Conservation (phyloP, 2,797 vertebrate genomes). For the Delichon dasypus region DNA sequence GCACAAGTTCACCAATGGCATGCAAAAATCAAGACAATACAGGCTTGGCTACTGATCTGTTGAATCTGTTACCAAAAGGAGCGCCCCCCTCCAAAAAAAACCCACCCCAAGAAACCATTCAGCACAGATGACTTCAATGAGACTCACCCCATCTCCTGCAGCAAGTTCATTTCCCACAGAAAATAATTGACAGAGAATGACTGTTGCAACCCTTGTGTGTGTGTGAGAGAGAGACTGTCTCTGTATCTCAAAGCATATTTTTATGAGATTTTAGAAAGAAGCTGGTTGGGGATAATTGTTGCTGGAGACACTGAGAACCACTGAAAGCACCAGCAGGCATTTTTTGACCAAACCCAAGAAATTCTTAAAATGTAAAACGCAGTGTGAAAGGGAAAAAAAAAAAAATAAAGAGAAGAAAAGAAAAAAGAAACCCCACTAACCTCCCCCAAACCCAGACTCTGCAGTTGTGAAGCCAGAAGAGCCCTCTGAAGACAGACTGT, state of each 20-base stretch:
- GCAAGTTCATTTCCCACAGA: slow-evolving; percentile 46
- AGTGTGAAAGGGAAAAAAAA: background rate
- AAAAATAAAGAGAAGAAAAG: background rate
- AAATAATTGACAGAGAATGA: slow-evolving; percentile 20
- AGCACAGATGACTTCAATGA: slow-evolving; percentile 16
- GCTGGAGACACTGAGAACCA: slow-evolving; percentile 20
- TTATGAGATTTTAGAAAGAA: slow-evolving; percentile 2
- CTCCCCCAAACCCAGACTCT: background rate
- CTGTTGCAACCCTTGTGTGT: background rate
- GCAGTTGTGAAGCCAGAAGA: slow-evolving; percentile 18
- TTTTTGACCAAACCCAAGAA: slow-evolving; percentile 29
- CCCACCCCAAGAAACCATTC: background rate
- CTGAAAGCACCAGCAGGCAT: slow-evolving; percentile 39
- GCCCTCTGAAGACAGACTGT: slow-evolving; percentile 14
- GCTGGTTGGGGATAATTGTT: slow-evolving; percentile 28
- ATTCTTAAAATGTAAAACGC: background rate
- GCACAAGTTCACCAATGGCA: background rate
- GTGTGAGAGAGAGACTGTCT: background rate
- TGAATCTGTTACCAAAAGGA: background rate
- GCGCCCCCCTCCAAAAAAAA: background rate
- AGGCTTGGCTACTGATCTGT: slow-evolving; percentile 28
- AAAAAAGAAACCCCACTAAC: background rate
- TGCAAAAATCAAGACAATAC: slow-evolving; percentile 1
- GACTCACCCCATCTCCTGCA: slow-evolving; percentile 4
- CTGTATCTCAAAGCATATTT: slow-evolving; percentile 43